A percentile compares a stretch with the other conserved stretches of the same genome.
Conservation (phyloP, 2,888 invertebrate genomes). For the Stegophylla sp. region DNA sequence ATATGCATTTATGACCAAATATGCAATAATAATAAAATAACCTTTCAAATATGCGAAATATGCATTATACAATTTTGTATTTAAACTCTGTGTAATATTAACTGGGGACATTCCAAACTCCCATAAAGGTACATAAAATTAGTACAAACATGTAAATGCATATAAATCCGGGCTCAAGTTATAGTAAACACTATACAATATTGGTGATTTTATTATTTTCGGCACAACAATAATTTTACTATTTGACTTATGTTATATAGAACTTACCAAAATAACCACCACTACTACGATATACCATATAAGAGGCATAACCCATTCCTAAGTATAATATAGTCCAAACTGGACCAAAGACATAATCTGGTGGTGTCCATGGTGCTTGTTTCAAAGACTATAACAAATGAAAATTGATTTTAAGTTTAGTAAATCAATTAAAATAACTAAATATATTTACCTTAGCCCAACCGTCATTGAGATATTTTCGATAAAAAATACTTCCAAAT, state of each 20-base stretch:
- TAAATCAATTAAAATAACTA: not conserved
- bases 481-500: constrained; percentile 71
- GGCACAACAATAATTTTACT: no score
- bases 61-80: no score
- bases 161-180: no score
- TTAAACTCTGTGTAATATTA: no score
- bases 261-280: constrained; percentile 74
- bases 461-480: constrained; percentile 69
- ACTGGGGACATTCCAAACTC: no score
- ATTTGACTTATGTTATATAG: not conserved
- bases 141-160: no score
- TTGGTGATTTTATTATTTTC: no score
- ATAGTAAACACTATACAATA: no score
- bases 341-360: constrained; percentile 79
- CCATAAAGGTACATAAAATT: no score
- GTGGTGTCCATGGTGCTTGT: constrained; percentile 80
- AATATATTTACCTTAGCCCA: constrained; percentile 73
- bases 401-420: not conserved
- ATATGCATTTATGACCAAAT: no score
- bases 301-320: constrained; percentile 84
- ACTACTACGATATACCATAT: constrained; percentile 79
- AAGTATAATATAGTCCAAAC: constrained; percentile 81
- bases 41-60: no score
- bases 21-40: no score
- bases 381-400: constrained; percentile 68